Conservation (phyloP, 1,140 invertebrate genomes). For the Drosophila baimaii region DNA sequence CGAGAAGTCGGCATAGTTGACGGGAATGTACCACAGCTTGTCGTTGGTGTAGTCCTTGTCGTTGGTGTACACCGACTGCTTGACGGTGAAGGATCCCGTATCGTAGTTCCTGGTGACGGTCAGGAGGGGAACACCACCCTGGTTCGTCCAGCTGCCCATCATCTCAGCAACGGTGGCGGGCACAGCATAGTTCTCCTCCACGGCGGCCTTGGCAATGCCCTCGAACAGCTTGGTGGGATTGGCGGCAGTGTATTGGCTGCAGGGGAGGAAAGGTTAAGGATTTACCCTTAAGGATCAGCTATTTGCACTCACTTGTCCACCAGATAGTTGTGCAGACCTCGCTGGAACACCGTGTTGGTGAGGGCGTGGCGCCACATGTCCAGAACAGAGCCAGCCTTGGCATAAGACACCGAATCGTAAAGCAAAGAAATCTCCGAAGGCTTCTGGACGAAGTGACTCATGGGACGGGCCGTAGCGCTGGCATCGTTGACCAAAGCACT, state of each 20-base stretch:
- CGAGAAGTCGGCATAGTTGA: constrained; percentile 74
- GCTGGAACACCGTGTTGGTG: constrained; percentile 92
- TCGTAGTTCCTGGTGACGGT: constrained; percentile 85
- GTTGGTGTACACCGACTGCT: constrained; percentile 84
- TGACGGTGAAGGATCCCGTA: constrained; percentile 72
- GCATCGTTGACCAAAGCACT: constrained; percentile 88
- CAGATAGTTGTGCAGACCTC: constrained; percentile 91
- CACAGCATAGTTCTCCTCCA: constrained; percentile 62
- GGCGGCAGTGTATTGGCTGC: constrained; percentile 85
- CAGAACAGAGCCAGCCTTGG: constrained; percentile 88
- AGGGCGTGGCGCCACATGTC: constrained; percentile 97
- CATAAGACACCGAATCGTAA: constrained; percentile 93
- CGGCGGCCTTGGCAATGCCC: constrained; percentile 86
- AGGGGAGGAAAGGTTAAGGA: background rate
- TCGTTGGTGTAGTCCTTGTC: constrained; percentile 39
- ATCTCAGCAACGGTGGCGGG: constrained; percentile 79
- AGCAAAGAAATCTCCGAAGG: constrained; percentile 90
- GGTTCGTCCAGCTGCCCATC: constrained; percentile 89
- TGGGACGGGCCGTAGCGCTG: constrained; percentile 87
- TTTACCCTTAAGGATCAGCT: too few relatives aligned
- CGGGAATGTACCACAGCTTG: constrained; percentile 51
- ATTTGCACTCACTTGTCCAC: constrained; percentile 85
- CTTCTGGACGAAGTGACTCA: constrained; percentile 89
- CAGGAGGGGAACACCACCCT: constrained; percentile 88
- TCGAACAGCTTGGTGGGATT: constrained; percentile 88